Evolutionary conservation across 2,888 invertebrate species (phyloP), one percentile per base, ranked within the genome.

Genomic region (Deilephila porcellus): DNA sequence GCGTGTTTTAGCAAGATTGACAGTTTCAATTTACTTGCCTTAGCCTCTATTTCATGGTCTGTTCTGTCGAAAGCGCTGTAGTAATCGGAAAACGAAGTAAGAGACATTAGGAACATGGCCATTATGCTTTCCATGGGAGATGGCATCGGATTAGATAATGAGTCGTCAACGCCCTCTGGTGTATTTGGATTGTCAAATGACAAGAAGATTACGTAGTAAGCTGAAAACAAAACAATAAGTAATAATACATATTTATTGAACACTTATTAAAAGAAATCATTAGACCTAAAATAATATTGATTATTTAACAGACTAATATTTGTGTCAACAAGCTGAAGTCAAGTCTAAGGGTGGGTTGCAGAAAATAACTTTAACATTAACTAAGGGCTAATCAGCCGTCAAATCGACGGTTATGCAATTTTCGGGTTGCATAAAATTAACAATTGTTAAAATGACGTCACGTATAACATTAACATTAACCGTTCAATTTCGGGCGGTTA

Each of bases 101-200:
- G 95, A 0, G 99, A 99, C 98, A 99, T 99, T 73, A 99, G 96
- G 89, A 99, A 99, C 98, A 99, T 99, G 0, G 98, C 98, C 96
- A 99, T 98, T 56, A 99, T 96, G 20, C 99, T 98, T 91, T 99
- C 99, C 93, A 98, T 97, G 0, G 99, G 98, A 37, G 98, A 98
- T 0, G 98, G 97, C 96, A 98, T 97, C 0, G 98, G 98, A 92
- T 98, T 98, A 17, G 97, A 96, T 11, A 96, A 96, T 0, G 97
- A 96, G 84, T 98, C 98, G 84, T 98, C 98, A 8, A 97, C 96
- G 0, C 97, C 97, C 78, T 98, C 97, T 0, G 97, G 97, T 0
- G 98, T 97, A 77, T 97, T 95, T 0, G 97, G 97, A 88, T 97
- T 97, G 87, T 98, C 98, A 84, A 97, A 98, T 0, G 98, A 98